These are phyloP conservation scores for Ptilodon capucinus DNA, from an alignment of 2,888 invertebrate species.

Conservation along the genomic window DNA sequence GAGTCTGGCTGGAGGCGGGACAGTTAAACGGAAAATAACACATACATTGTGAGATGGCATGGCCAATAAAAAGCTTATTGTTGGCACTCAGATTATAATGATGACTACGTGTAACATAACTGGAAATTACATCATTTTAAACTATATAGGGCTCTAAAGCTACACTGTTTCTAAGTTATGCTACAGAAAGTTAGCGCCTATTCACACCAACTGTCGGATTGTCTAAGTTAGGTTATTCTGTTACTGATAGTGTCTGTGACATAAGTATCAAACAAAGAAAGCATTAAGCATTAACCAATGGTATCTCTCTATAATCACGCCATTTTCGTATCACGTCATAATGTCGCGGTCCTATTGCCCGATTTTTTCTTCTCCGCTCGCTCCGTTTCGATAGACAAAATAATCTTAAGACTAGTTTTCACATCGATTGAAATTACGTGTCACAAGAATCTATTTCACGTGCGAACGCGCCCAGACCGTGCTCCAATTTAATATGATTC, in stretches of 20 bases:
- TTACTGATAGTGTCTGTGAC: too few relatives aligned
- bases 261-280: too few relatives aligned
- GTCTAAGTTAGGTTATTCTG: too few relatives aligned
- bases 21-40: not conserved
- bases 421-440: not conserved
- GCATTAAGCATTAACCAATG: too few relatives aligned
- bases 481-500: not conserved
- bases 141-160: too few relatives aligned
- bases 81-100: not conserved
- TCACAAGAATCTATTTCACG: conserved; percentile 11
- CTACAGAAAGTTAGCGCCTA: too few relatives aligned
- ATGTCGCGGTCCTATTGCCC: not conserved
- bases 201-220: too few relatives aligned
- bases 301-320: too few relatives aligned
- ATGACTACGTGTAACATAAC: not conserved
- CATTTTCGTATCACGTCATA: not conserved
- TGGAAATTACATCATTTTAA: not conserved
- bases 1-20: too few relatives aligned
- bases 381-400: not conserved
- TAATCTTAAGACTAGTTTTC: not conserved
- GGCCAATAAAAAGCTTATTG: not conserved
- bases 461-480: not conserved
- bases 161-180: too few relatives aligned
- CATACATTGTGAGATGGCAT: not conserved
- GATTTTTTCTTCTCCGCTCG: not conserved